These are phyloP conservation scores for Mycteria americana DNA, from an alignment of 2,797 vertebrate genomes.

Conservation along the genomic window DNA sequence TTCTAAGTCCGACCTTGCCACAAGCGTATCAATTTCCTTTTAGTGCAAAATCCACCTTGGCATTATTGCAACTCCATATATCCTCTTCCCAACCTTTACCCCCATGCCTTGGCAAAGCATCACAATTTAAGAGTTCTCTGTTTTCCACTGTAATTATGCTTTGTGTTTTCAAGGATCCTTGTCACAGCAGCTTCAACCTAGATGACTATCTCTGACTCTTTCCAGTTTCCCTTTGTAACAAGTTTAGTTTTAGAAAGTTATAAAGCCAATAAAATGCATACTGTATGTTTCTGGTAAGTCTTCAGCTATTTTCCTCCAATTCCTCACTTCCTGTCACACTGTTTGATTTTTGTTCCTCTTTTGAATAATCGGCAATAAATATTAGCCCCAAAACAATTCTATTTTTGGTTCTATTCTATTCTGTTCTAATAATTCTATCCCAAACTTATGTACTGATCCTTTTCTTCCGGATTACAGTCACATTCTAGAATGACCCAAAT, in stretches of 20 bases:
- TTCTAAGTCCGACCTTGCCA: neutral
- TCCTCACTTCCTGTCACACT: neutral
- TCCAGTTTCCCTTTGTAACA: neutral
- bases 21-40: neutral
- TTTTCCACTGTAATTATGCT: neutral
- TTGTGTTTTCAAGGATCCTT: neutral
- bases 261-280: neutral
- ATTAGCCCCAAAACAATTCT: neutral
- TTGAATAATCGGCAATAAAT: neutral
- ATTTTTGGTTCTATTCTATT: neutral
- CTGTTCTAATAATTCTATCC: neutral
- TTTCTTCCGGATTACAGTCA: neutral
- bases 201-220: neutral
- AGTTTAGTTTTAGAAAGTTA: neutral
- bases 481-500: neutral
- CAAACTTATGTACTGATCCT: neutral
- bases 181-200: neutral
- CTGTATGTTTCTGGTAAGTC: rapidly evolving
- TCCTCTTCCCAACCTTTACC: neutral
- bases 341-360: neutral
- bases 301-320: neutral
- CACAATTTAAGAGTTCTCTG: neutral
- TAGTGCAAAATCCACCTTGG: neutral
- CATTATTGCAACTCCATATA: neutral
- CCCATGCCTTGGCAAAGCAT: neutral